Evolutionary conservation across 2,888 invertebrate species (phyloP).

Genomic region (Parnassius mnemosyne): DNA sequence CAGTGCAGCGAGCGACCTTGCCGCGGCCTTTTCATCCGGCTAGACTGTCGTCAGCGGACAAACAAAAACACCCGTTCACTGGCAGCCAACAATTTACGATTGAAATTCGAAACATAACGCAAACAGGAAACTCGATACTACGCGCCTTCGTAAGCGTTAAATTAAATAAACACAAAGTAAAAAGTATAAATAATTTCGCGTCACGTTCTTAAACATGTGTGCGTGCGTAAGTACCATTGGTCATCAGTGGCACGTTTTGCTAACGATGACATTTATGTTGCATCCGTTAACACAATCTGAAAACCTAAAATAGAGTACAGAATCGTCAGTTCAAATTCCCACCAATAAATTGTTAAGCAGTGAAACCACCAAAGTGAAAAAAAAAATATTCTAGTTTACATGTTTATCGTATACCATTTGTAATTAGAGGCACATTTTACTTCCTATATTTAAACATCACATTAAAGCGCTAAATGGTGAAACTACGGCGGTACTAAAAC

Average conservation of each 20-base stretch:
- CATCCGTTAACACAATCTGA: not conserved
- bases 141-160: constrained; percentile 27
- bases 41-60: constrained; percentile 31
- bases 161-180: constrained; percentile 27
- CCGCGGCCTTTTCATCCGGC: constrained; percentile 42
- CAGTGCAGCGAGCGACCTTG: constrained; percentile 47
- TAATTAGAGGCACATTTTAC: too few relatives aligned
- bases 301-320: too few relatives aligned
- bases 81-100: constrained; percentile 32
- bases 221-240: constrained; percentile 1
- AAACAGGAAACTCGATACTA: constrained; percentile 39
- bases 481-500: too few relatives aligned
- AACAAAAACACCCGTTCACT: constrained; percentile 37
- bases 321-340: too few relatives aligned
- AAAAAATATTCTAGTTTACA: too few relatives aligned
- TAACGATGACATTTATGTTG: constrained; percentile 11
- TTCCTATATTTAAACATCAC: too few relatives aligned
- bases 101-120: constrained; percentile 27
- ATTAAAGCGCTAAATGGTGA: too few relatives aligned
- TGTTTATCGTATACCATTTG: too few relatives aligned
- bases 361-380: too few relatives aligned
- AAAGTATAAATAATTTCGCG: constrained; percentile 24
- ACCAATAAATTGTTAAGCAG: too few relatives aligned
- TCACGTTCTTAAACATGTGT: constrained; percentile 6
- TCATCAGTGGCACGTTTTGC: constrained; percentile 1